phyloP scores from a whole-genome alignment of 2,888 invertebrate genomes.

The Tipula vernalis region DNA sequence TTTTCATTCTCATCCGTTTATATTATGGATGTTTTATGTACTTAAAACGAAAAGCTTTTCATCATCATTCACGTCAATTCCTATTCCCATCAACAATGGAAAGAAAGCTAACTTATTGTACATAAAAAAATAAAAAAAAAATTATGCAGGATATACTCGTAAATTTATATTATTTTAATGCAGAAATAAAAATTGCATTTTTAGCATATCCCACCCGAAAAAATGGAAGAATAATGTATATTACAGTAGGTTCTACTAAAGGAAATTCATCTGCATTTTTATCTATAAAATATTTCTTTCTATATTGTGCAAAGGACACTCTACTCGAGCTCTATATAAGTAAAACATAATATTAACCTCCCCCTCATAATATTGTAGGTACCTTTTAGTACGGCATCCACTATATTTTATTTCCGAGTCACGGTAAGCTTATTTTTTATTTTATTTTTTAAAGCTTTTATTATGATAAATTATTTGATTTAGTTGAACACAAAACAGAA shows the following conservation, averaged over 20 bases:
- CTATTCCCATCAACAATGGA: background rate
- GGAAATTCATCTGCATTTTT: background rate
- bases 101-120: background rate
- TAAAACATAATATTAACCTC: background rate
- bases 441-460: background rate
- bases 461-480: background rate
- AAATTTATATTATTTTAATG: background rate
- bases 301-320: background rate
- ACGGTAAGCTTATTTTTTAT: background rate
- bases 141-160: background rate
- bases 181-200: background rate
- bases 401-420: background rate
- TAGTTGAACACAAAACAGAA: background rate
- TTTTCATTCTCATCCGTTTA: background rate
- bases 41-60: background rate
- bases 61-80: background rate
- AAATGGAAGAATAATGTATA: background rate
- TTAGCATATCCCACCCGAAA: background rate
- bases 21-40: background rate
- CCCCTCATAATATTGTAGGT: background rate
- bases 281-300: background rate
- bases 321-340: background rate
- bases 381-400: background rate
- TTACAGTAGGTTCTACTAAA: background rate
- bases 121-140: background rate